Evolutionary conservation across 1,140 invertebrate genomes (phyloP), one percentile per base, ranked within the genome.

Genomic region (Cyphomyrmex costatus): DNA sequence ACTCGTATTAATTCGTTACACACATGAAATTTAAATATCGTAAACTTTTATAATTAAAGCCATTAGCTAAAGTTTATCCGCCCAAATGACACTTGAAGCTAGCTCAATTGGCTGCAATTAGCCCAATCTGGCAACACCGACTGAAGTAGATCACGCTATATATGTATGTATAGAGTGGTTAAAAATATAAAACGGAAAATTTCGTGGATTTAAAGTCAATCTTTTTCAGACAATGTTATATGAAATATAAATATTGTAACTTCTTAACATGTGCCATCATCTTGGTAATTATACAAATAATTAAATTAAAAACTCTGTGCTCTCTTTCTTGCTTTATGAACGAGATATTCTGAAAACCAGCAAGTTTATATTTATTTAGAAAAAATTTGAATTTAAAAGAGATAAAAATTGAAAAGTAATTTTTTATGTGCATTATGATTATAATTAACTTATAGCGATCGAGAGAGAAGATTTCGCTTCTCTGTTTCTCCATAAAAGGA

Each of bases 141-240:
- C 10, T 56, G 12, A 36, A 42, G 2, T 36, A 30, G 10, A 36
- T 66, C 16, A 36, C 14, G n/a, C 4, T 30, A 63, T 63, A 42
- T 49, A 33, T 30, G 16, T 19, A 78, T 30, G 16, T 19, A 78
- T 30, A 12, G 30, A 49, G 19, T 33, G n/a, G 33, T 79, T 53
- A 12, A 65, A 66, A 66, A 53, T 21, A 21, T 51, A 66, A 66
- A 79, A 49, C 7, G 61, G 12, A 42, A 42, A 42, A 42, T 79
- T 19, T 79, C 4, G 16, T 8, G 24, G 6, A 27, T 65, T 73
- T 73, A 16, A 73, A 73, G 19, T 21, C 19, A 71, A 71, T 16
- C 21, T 70, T 70, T 24, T 16, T 24, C 33, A 21, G 5, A 16
- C 65, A 16, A 46, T 42, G 10, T 42, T 42, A 42, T 42, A 42